These are phyloP conservation scores for Siderastrea radians DNA, from an alignment of 92 coral and sea anemone genomes.

Conservation along the genomic window DNA sequence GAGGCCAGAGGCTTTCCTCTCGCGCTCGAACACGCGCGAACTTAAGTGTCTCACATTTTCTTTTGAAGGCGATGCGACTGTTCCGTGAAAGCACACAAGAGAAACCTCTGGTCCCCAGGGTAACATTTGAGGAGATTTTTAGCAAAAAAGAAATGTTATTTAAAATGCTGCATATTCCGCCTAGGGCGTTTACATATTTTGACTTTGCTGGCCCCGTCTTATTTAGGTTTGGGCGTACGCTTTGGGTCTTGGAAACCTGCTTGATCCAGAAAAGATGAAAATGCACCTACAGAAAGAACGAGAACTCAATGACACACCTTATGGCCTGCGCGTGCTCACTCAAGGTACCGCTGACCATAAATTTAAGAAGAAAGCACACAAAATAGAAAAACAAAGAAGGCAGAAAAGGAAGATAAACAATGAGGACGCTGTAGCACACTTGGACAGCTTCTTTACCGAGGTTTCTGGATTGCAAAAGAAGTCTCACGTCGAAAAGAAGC, in stretches of 20 bases:
- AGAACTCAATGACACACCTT: slow-evolving; percentile 84
- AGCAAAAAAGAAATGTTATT: neutral
- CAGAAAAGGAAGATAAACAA: slow-evolving; percentile 18
- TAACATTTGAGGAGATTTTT: too few relatives aligned
- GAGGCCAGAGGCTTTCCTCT: too few relatives aligned
- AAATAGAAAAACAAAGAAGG: neutral
- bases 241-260: slow-evolving; percentile 78
- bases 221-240: slow-evolving; percentile 89
- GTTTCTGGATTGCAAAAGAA: neutral
- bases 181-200: neutral
- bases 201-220: neutral
- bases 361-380: neutral
- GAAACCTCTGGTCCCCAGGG: too few relatives aligned
- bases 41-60: too few relatives aligned
- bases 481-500: neutral
- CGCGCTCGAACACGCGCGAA: too few relatives aligned
- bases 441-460: slow-evolving; percentile 44
- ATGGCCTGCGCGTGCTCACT: slow-evolving; percentile 80
- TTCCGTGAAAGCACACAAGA: too few relatives aligned
- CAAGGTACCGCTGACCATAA: slow-evolving; percentile 24
- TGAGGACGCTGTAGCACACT: slow-evolving; percentile 19
- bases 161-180: too few relatives aligned
- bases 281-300: slow-evolving; percentile 76
- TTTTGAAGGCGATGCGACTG: too few relatives aligned
- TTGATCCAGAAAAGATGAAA: slow-evolving; percentile 77